Conservation (phyloP, 1,140 invertebrate genomes). For the Nebria ingens region DNA sequence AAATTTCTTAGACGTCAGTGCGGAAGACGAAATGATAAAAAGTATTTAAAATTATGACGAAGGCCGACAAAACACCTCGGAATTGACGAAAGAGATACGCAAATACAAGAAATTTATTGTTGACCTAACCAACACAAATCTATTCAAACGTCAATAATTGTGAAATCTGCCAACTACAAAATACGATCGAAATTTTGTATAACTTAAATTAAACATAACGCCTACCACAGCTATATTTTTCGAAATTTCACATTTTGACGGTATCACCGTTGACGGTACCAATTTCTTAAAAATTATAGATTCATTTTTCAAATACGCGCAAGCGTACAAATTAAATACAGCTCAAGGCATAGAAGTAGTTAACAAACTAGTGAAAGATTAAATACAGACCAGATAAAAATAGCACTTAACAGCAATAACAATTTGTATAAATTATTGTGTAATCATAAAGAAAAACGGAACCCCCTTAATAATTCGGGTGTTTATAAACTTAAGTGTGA, state of each 20-base stretch:
- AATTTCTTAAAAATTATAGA: neutral
- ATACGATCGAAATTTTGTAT: neutral
- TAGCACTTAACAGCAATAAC: neutral
- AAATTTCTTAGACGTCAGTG: neutral
- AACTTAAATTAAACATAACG: neutral
- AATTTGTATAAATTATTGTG: too few species aligned
- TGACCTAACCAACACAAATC: neutral
- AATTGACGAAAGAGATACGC: neutral
- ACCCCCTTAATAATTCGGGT: too few species aligned
- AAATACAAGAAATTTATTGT: neutral
- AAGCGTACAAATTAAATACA: neutral
- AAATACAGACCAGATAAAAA: too few species aligned
- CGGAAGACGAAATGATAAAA: neutral
- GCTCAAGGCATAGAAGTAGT: neutral
- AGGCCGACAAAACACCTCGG: neutral
- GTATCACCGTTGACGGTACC: neutral
- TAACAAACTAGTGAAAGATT: neutral
- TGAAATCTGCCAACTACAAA: conserved; percentile 3
- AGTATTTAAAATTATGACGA: neutral
- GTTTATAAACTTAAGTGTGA: too few species aligned
- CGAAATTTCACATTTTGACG: neutral
- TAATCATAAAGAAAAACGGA: too few species aligned
- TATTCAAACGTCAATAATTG: neutral
- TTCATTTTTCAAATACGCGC: neutral
- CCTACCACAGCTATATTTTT: neutral